These are phyloP conservation scores for Yponomeuta malinellus DNA, from an alignment of 2,888 invertebrate genomes.

Conservation along the genomic window DNA sequence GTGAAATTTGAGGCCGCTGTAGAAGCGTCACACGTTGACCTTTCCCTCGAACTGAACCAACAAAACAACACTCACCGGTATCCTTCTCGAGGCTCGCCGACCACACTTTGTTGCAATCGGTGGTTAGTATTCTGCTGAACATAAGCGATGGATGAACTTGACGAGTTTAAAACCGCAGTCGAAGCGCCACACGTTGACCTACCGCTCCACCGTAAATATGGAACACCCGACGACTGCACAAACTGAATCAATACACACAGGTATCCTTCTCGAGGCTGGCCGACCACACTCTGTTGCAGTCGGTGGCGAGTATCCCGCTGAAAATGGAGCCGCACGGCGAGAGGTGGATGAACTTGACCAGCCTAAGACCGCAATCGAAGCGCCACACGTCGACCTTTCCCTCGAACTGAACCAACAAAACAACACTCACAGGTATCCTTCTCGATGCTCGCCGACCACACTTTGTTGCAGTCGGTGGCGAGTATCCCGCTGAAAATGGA, in stretches of 20 bases:
- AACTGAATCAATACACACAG: too few relatives aligned
- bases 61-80: conserved; percentile 46
- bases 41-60: conserved; percentile 34
- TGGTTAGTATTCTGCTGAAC: conserved; percentile 63
- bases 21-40: conserved; percentile 89
- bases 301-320: conserved; percentile 59
- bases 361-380: conserved; percentile 85
- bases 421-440: conserved; percentile 61
- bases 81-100: conserved; percentile 65
- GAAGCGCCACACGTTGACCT: conserved; percentile 89
- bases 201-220: conserved; percentile 56
- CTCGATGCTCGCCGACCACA: conserved; percentile 65
- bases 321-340: conserved; percentile 53
- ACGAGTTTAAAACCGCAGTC: conserved; percentile 84
- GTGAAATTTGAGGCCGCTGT: conserved; percentile 78
- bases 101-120: conserved; percentile 65
- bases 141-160: conserved; percentile 73
- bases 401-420: background rate
- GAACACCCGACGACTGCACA: too few relatives aligned
- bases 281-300: conserved; percentile 65
- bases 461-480: conserved; percentile 57
- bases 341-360: conserved; percentile 76
- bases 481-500: conserved; percentile 68
- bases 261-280: conserved; percentile 63
- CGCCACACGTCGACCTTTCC: conserved; percentile 87